A percentile compares a stretch with the other conserved stretches of the same genome.
phyloP scores from a whole-genome alignment of 2,797 vertebrate genomes.

The Sarcoramphus papa region DNA sequence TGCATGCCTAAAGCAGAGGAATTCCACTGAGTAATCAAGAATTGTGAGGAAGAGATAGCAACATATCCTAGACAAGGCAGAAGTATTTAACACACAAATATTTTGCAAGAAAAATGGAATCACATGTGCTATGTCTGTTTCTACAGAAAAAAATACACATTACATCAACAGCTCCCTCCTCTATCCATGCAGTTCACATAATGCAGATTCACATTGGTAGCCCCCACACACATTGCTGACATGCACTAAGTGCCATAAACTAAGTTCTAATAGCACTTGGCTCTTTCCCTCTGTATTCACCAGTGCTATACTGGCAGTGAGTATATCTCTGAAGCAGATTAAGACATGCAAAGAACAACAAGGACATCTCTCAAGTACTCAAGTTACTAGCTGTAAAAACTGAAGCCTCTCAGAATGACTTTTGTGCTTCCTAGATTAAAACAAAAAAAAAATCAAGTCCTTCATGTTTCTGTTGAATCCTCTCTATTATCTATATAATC shows the following conservation, averaged over 20 bases:
- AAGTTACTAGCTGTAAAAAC: not conserved
- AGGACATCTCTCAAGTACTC: not conserved
- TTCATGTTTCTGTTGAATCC: not conserved
- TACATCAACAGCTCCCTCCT: not conserved
- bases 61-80: not conserved
- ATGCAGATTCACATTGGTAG: not conserved
- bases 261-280: not conserved
- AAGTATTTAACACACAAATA: not conserved
- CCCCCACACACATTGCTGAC: rapidly evolving
- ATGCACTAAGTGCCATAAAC: not conserved
- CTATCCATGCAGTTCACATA: rapidly evolving
- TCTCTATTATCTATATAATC: not conserved
- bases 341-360: not conserved
- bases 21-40: not conserved
- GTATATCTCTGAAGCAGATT: not conserved
- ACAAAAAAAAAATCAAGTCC: not conserved
- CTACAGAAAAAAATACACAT: not conserved
- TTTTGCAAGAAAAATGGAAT: not conserved
- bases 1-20: not conserved
- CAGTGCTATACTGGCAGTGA: not conserved
- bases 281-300: not conserved
- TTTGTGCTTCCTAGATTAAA: not conserved
- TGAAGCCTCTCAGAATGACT: not conserved
- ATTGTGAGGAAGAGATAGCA: not conserved
- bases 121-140: not conserved